Base-by-base conservation (phyloP, 2,888 invertebrate genomes). In the Zaprionus bogoriensis region DNA sequence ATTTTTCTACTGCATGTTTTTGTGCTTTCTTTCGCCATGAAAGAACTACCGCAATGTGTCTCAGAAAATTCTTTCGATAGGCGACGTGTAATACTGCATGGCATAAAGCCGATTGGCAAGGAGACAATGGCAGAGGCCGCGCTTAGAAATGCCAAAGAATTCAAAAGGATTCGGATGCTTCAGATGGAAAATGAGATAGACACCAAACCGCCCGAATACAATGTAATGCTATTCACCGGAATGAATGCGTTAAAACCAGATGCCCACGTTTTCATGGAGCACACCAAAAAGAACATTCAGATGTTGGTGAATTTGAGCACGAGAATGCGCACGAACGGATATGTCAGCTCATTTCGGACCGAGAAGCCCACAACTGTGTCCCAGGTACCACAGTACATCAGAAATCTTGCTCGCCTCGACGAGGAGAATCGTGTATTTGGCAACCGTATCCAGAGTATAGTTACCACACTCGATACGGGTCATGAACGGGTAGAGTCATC, bases 271-370 rank as follows among this genome's bases (percentile, higher is more conserved):
- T 85, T 63, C 9, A 75, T 77, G 79, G 4, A 10, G 0, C 73
- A 77, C 2, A 79, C 82, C n/a, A 67, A 30, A 27, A 65, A 63
- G 1, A 83, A 83, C 20, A 75, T 83, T 2, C 77, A 79, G 3
- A 38, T 82, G 46, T 50, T 76, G 17, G 4, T 67, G 2, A 53
- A 27, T 0, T 10, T 76, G 4, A 38, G 45, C 19, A 67, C 55
- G 0, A n/a, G n/a, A n/a, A 63, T 65, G 48, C 59, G 76, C 4
- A 70, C 76, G 2, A 67, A 75, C 2, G 76, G 76, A 1, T 47
- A 28, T 20, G 61, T 69, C n/a, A 27, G 67, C 45, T 59, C 73
- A 0, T 76, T 76, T 28, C 73, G 76, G n/a, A n/a, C n/a, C n/a
- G n/a, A n/a, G n/a, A n/a, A n/a, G n/a, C n/a, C n/a, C n/a, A n/a